Conservation (phyloP, 2,797 vertebrate genomes). For the Xyrichtys novacula region DNA sequence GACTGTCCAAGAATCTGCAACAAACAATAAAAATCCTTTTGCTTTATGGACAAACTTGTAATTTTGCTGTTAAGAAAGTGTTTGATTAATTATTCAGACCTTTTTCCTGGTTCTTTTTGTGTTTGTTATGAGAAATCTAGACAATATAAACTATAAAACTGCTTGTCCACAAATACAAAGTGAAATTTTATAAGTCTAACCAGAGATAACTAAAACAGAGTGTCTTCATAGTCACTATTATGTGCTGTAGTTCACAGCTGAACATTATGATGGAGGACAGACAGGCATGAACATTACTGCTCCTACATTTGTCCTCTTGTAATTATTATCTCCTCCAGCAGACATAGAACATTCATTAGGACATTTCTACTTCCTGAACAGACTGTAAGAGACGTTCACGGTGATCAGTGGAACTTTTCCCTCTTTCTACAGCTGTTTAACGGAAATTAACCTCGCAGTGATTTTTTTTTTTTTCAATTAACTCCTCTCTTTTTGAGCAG, state of each 20-base stretch:
- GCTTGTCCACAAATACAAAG: background rate
- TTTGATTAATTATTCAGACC: too few relatives aligned
- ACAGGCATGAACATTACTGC: slow-evolving; percentile 1
- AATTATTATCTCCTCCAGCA: slow-evolving; percentile 46
- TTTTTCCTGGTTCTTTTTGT: too few relatives aligned
- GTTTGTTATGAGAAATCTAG: background rate
- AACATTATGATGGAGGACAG: slow-evolving; percentile 11
- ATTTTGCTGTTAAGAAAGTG: too few relatives aligned
- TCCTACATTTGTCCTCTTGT: background rate
- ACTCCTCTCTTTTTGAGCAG: slow-evolving; percentile 47
- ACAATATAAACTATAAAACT: background rate
- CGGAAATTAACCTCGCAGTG: background rate
- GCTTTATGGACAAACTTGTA: too few relatives aligned
- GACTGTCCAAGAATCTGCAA: too few relatives aligned
- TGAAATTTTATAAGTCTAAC: background rate
- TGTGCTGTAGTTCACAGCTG: background rate
- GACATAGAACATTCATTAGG: slow-evolving; percentile 6
- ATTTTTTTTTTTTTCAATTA: slow-evolving; percentile 36
- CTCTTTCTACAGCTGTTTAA: slow-evolving; percentile 5
- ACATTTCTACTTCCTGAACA: slow-evolving; percentile 16
- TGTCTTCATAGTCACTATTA: background rate
- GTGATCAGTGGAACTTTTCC: slow-evolving; percentile 35
- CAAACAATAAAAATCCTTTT: too few relatives aligned
- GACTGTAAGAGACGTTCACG: slow-evolving; percentile 33
- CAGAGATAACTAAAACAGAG: background rate